A percentile compares a stretch with the other conserved stretches of the same genome.
Conservation (phyloP, 2,888 invertebrate species). For the Agrotis puta region DNA sequence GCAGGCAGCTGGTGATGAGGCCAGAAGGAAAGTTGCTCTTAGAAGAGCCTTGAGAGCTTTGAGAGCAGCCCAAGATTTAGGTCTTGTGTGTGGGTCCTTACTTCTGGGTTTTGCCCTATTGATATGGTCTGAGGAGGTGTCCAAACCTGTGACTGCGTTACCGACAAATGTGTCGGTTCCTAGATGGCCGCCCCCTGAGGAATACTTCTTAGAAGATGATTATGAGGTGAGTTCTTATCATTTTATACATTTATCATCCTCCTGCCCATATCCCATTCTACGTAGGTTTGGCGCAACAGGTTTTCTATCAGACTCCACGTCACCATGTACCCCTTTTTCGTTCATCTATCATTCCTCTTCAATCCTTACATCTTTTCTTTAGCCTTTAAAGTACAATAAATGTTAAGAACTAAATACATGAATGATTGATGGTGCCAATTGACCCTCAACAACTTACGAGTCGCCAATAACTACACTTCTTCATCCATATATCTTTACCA, state of each 20-base stretch:
- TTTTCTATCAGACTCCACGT: too few species aligned
- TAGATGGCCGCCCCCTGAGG: slow-evolving; percentile 86
- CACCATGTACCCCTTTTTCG: too few species aligned
- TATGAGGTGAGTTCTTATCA: slow-evolving; percentile 84
- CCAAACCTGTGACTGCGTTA: slow-evolving; percentile 82
- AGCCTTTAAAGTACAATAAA: too few species aligned
- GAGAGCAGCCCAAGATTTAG: slow-evolving; percentile 86
- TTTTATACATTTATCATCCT: too few species aligned
- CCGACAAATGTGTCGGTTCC: slow-evolving; percentile 82
- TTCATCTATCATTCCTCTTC: too few species aligned
- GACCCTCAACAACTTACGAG: too few species aligned
- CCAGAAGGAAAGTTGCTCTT: slow-evolving; percentile 81
- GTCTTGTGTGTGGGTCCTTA: slow-evolving; percentile 84
- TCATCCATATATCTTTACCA: slow-evolving; percentile 62
- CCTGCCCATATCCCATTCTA: too few species aligned
- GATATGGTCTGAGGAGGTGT: slow-evolving; percentile 85
- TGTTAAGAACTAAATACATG: too few species aligned
- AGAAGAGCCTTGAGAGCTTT: slow-evolving; percentile 84
- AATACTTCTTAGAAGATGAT: slow-evolving; percentile 90
- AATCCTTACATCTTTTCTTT: too few species aligned
- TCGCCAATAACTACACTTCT: too few species aligned
- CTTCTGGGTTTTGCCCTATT: slow-evolving; percentile 88
- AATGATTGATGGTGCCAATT: too few species aligned
- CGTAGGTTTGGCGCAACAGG: too few species aligned
- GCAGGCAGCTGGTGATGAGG: slow-evolving; percentile 88